Base-by-base conservation (phyloP, 2,888 invertebrate genomes). In the Eristalis pertinax region DNA sequence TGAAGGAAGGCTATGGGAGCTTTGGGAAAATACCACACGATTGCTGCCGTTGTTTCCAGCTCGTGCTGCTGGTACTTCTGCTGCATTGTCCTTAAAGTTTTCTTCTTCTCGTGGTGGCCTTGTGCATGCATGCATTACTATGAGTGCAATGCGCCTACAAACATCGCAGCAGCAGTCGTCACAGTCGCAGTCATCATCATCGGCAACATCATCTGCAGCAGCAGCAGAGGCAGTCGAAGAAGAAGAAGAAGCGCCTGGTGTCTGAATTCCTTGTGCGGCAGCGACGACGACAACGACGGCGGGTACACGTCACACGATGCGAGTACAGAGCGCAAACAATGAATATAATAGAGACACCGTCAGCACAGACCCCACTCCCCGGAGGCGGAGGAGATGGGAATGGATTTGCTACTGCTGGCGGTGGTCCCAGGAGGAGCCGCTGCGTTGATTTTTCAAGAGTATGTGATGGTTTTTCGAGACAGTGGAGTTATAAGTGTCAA, bases 401-500 rank as follows among this genome's bases (percentile, higher is more conserved):
- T 32, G 63, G 32, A 29, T 63, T 63, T 26, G 26, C 35, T 10
- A 11, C 35, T 38, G 35, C 11, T 24, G 50, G 29, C 24, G 15
- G 29, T 63, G 32, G 24, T 63, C 32, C 32, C 63, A 13, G 8
- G 63, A 26, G 8, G 63, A 32, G 63, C 8, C 60, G 60, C 24
- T 60, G 60, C 24, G 87, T 80, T 83, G 79, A 87, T 84, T 79
- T 84, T 87, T 80, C 79, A 87, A 84, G 79, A 50, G 50, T 50
- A 19, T 79, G 73, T 68, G 79, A 87, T 76, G 79, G 75, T 84
- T 84, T 80, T 76, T 26, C 50, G 79, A 87, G 87, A 87, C 87
- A 80, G 84, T 83, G 69, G 76, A 84, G 80, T 80, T 87, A 75
- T 65, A 87, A 87, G 87, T 87, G 87, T 87, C 87, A 87, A 87